These are phyloP conservation scores for Epinephelus lanceolatus DNA, from an alignment of 2,113 vertebrate species.

Conservation along the genomic window DNA sequence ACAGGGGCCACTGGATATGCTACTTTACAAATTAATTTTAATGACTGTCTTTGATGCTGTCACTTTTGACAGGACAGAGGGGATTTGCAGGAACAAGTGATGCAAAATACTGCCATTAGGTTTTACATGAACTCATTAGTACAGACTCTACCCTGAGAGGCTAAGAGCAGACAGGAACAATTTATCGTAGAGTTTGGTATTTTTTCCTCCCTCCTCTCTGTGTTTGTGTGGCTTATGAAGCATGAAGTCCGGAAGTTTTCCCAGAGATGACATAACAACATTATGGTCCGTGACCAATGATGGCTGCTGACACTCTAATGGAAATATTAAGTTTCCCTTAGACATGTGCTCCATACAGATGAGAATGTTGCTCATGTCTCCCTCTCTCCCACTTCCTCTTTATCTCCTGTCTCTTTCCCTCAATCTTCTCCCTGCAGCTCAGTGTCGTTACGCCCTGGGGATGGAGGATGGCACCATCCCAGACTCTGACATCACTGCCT, in stretches of 20 bases:
- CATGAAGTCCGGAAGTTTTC: constrained; percentile 66
- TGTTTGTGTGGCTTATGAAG: constrained; percentile 41
- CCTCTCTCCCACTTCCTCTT: background rate
- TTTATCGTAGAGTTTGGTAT: constrained; percentile 7
- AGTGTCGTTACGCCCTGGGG: constrained; percentile 94
- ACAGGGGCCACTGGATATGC: background rate
- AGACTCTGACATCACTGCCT: constrained; percentile 92
- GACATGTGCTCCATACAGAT: constrained; percentile 22
- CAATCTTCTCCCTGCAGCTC: constrained; percentile 78
- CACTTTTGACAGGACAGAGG: constrained; percentile 7
- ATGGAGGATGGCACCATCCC: constrained; percentile 94
- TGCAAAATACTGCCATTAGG: constrained; percentile 32
- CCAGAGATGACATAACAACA: constrained; percentile 71
- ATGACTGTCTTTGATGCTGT: constrained; percentile 33
- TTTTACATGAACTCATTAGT: constrained; percentile 40
- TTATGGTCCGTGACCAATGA: constrained; percentile 64
- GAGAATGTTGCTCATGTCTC: constrained; percentile 51
- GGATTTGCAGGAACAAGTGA: constrained; percentile 10
- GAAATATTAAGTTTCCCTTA: constrained; percentile 63
- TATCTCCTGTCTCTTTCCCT: constrained; percentile 8
- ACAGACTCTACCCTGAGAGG: background rate
- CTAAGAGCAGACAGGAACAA: constrained; percentile 12
- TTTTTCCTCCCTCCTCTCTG: constrained; percentile 1
- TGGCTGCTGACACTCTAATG: constrained; percentile 52
- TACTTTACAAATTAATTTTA: constrained; percentile 4